These are phyloP conservation scores for Drosophila rubida DNA, from an alignment of 2,888 invertebrate genomes.

Conservation along the genomic window DNA sequence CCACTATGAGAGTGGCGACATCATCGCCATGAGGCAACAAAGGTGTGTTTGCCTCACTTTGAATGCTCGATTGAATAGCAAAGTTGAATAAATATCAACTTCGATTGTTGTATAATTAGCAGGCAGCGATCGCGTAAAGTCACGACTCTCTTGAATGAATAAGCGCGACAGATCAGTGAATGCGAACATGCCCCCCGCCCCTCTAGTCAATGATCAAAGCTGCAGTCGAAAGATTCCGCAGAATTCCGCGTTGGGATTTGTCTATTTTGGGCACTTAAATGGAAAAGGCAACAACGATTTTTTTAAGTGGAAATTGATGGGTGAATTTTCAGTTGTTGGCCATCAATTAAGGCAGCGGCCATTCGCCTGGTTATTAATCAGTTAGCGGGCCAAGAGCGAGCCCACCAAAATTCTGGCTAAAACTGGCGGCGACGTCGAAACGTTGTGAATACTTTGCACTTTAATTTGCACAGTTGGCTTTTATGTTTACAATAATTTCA, in stretches of 20 bases:
- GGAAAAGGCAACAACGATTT: conserved; percentile 36
- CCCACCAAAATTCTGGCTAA: conserved; percentile 40
- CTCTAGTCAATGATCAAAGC: not conserved
- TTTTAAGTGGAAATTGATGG: conserved; percentile 45
- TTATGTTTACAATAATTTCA: conserved; percentile 25
- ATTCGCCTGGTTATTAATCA: conserved; percentile 23
- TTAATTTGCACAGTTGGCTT: conserved; percentile 53
- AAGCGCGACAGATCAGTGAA: conserved; percentile 1
- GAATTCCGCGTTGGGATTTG: conserved; percentile 40
- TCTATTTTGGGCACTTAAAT: conserved; percentile 50
- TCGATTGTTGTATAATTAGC: conserved; percentile 33
- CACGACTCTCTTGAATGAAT: conserved; percentile 36
- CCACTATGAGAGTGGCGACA: not conserved
- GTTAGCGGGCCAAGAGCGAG: conserved; percentile 21
- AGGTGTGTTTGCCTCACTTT: conserved; percentile 5
- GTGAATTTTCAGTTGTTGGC: conserved; percentile 21
- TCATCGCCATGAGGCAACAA: not conserved
- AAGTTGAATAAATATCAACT: conserved; percentile 13
- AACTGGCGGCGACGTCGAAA: conserved; percentile 7
- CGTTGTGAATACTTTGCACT: conserved; percentile 51
- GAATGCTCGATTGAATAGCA: conserved; percentile 7
- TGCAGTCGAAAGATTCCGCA: not conserved
- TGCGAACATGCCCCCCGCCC: not conserved
- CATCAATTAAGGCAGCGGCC: conserved; percentile 11
- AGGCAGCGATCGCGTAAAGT: conserved; percentile 21